These are phyloP conservation scores for Erithacus rubecula DNA, from an alignment of 2,797 vertebrate species.

Conservation along the genomic window DNA sequence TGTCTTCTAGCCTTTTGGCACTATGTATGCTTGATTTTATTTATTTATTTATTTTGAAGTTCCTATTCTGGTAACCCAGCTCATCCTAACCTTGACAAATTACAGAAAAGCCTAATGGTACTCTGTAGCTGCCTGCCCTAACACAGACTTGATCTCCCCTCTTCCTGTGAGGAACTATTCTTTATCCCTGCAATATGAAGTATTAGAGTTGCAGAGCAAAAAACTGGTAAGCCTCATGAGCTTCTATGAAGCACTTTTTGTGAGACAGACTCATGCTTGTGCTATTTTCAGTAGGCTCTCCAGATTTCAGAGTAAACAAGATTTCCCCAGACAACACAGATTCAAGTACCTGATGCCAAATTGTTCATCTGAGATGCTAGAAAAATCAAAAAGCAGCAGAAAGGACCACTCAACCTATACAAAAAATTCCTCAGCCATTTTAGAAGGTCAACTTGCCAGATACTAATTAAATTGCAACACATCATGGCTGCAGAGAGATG, in stretches of 20 bases:
- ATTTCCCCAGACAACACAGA: not conserved
- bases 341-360: not conserved
- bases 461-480: not conserved
- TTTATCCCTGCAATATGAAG: not conserved
- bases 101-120: not conserved
- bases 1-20: not conserved
- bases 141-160: not conserved
- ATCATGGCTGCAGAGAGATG: not conserved
- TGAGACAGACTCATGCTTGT: not conserved
- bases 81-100: not conserved
- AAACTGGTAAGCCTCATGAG: not conserved
- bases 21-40: not conserved
- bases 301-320: conserved; percentile 22
- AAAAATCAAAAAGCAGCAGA: not conserved
- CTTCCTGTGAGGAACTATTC: not conserved
- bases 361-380: not conserved
- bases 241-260: not conserved
- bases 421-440: not conserved
- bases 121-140: not conserved
- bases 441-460: not conserved
- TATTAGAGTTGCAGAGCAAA: not conserved
- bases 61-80: not conserved
- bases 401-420: not conserved
- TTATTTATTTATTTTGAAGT: not conserved
- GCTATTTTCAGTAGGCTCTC: conserved; percentile 21